phyloP scores from a whole-genome alignment of 35 echinoderm and acorn worm genomes.

The Chiridota heheva region DNA sequence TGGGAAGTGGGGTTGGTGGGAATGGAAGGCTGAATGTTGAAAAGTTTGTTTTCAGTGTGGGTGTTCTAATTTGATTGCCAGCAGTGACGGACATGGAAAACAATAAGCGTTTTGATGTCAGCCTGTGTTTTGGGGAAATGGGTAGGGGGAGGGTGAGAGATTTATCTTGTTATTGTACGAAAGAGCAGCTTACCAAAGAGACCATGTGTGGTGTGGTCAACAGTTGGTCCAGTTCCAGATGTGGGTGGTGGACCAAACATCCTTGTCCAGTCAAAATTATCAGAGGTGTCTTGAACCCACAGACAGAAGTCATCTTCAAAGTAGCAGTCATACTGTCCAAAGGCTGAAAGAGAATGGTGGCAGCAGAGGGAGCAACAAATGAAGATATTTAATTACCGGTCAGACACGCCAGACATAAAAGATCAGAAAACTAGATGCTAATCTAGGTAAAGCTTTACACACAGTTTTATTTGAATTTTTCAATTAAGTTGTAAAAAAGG shows the following conservation, averaged over 20 bases:
- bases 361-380: not conserved
- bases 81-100: not conserved
- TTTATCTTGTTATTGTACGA: not conserved
- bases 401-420: not conserved
- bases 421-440: not conserved
- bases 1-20: too few species aligned
- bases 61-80: not conserved
- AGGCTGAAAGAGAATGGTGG: not conserved
- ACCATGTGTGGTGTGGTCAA: conserved; percentile 47
- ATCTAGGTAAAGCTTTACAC: too few species aligned
- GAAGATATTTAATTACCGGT: not conserved
- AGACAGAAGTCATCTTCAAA: conserved; percentile 49
- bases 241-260: conserved; percentile 19
- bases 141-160: not conserved
- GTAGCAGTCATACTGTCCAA: conserved; percentile 51
- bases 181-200: not conserved
- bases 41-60: too few species aligned
- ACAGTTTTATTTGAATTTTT: too few species aligned
- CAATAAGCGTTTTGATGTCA: not conserved
- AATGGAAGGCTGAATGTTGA: too few species aligned
- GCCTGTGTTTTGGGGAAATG: not conserved
- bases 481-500: too few species aligned
- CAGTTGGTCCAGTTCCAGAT: conserved; percentile 40
- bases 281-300: conserved; percentile 1
- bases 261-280: conserved; percentile 44